Base-by-base conservation (phyloP, 2,113 vertebrate species). In the Hippolais icterina region DNA sequence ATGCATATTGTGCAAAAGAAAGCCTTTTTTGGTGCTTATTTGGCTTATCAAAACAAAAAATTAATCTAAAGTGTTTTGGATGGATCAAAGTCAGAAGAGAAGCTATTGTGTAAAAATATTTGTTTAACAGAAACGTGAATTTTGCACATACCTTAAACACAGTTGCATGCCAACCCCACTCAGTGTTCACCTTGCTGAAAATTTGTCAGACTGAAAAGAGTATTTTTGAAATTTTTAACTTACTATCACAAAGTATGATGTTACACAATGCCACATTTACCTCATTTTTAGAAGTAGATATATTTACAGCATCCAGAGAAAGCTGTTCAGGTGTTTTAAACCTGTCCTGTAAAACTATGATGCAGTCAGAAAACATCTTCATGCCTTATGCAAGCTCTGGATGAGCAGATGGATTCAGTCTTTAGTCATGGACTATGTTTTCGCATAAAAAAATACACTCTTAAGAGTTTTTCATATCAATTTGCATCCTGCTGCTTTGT, bases 201-300 rank as follows among this genome's bases (percentile, higher is more conserved):
- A 80, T 42, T 23, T 70, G 70, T 71, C 46, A 59, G n/a, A 57
- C n/a, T 69, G 50, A 69, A 72, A 77, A 49, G 28, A 63, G 31
- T 54, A 20, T 63, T 86, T 59, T 59, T 80, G 46, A 57, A 54
- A 63, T 69, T 59, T 80, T 70, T 88, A 72, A 59, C 33, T 28
- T 76, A 3, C 23, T 85, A 23, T 61, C 46, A 44, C 49, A 65
- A 42, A 84, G 41, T 49, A 39, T 47, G 50, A 49, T 70, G 21
- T 84, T 96, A 77, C 47, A 44, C 4, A 23, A 31, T 74, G 63
- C 35, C 71, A 70, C 24, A 6, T 85, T 91, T 96, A 72, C 87
- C 50, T 95, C 75, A 70, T 83, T 88, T 88, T 85, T 80, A 37
- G 75, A 93, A 95, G 53, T 79, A 87, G 71, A 41, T 56, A 33